Percentiles rank a stretch among this genome's conserved stretches.
Evolutionary conservation across 2,797 vertebrate species (phyloP).

Genomic region (Enteromius paludinosus): DNA sequence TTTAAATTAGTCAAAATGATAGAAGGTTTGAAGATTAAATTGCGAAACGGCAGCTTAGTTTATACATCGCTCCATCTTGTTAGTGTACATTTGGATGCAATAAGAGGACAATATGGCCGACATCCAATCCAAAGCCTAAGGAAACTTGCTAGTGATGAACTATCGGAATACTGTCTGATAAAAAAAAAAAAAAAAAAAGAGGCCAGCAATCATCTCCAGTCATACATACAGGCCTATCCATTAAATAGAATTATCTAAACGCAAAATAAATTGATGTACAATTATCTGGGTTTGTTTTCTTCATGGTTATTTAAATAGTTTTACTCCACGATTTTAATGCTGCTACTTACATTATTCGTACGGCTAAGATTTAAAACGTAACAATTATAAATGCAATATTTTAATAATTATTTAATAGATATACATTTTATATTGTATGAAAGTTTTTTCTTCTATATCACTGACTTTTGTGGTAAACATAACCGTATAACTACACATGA

Average conservation of each 20-base stretch:
- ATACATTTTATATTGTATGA: background rate
- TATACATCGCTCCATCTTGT: constrained; percentile 25
- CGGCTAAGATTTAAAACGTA: background rate
- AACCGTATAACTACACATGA: background rate
- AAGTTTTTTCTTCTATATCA: background rate
- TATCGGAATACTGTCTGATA: constrained; percentile 63
- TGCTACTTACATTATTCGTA: background rate
- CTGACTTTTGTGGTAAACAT: background rate
- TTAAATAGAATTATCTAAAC: background rate
- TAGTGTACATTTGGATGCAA: constrained; percentile 35
- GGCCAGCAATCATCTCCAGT: constrained; percentile 5
- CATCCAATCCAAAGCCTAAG: constrained; percentile 51
- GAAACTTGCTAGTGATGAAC: constrained; percentile 61
- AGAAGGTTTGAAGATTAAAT: constrained; percentile 8
- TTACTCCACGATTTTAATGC: background rate
- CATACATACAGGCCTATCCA: background rate
- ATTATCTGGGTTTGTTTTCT: background rate
- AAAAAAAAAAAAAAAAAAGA: background rate
- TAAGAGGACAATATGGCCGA: constrained; percentile 71
- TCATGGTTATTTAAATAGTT: background rate
- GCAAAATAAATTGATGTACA: background rate
- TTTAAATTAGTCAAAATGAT: background rate
- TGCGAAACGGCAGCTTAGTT: background rate
- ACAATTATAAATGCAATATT: background rate
- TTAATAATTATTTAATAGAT: background rate